Evolutionary conservation across 2,797 vertebrate species (phyloP), one percentile per base, ranked within the genome.

Genomic region (Chelon labrosus): DNA sequence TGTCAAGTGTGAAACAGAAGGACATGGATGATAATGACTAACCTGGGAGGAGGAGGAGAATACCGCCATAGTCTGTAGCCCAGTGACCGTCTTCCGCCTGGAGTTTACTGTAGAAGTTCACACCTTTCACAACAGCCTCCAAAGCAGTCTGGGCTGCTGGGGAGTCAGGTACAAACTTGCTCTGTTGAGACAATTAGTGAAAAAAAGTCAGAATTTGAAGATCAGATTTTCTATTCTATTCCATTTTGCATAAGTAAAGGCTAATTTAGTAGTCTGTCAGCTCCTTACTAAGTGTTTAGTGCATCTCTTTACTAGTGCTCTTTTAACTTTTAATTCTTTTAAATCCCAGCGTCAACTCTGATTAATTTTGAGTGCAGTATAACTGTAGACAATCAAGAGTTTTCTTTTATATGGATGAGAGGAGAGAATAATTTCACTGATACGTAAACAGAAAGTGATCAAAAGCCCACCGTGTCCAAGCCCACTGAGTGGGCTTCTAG

Each of bases 61-160:
- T 96, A 11, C 98, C 98, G 0, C 97, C 97, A 0, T 99, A 99
- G 86, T 99, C 98, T 3, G 96, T 97, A 0, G 97, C 90, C 98
- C 98, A 99, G 90, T 99, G 97, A 9, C 98, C 98, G 2, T 99
- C 98, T 79, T 98, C 97, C 0, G 96, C 95, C 85, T 99, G 98
- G 37, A 99, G 94, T 6, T 73, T 75, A 2, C 92, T 85, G 66
- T 97, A 99, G 89, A 99, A 98, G 8, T 73, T 70, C 94, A 98
- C 93, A 0, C 96, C 98, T 3, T 96, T 97, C 75, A 88, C 59
- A 10, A 96, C 92, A 0, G 94, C 96, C 4, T 95, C 94, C 1
- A 60, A 65, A 2, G 96, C 95, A 0, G 94, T 95, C 27, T 50
- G 64, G 3, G 94, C 95, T 17, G 86, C 73, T 3, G 94, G 83